Base-by-base conservation (phyloP, 2,113 vertebrate species). In the Pituophis catenifer region DNA sequence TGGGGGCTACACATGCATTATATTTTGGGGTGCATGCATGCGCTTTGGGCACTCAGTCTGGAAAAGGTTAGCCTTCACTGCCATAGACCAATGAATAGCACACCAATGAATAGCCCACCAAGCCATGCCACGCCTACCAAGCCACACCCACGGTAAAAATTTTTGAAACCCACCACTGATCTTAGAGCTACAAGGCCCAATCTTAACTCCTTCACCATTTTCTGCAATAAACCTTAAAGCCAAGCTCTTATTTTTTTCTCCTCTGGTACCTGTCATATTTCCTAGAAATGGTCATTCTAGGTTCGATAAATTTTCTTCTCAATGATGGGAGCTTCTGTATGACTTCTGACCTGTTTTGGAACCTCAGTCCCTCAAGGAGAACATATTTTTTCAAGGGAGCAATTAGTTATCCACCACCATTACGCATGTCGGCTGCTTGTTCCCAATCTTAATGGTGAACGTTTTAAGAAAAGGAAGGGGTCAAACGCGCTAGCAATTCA, bases 401-500 rank as follows among this genome's bases (percentile, higher is more conserved):
- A 62, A 93, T 93, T 93, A 90, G 70, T 90, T 90, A 86, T 92
- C 86, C 0, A 0, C 87, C 44, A 94, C 87, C 53, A 94, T 90
- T 95, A 24, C 1, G 44, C 55, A 94, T 3, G 91, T 95, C 94
- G 87, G 89, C 8, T 48, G 59, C 92, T 96, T 95, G 92, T 95
- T 95, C 95, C 93, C 92, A 92, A 91, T 81, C 86, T 90, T 93
- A 90, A 90, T 87, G 89, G 92, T 81, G 86, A 29, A 57, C 92
- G 65, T 94, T 95, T 96, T 94, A 93, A 96, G 0, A 95, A 92
- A 95, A 91, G 94, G 95, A 89, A 94, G 94, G 95, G 95, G 96
- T 96, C 95, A 97, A 96, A 95, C 33, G 54, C 94, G 94, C 95
- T 95, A 96, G 93, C 95, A 96, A 96, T 96, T 96, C 95, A 96